Evolutionary conservation across 2,888 invertebrate genomes (phyloP).

Genomic region (Drymonia ruficornis): DNA sequence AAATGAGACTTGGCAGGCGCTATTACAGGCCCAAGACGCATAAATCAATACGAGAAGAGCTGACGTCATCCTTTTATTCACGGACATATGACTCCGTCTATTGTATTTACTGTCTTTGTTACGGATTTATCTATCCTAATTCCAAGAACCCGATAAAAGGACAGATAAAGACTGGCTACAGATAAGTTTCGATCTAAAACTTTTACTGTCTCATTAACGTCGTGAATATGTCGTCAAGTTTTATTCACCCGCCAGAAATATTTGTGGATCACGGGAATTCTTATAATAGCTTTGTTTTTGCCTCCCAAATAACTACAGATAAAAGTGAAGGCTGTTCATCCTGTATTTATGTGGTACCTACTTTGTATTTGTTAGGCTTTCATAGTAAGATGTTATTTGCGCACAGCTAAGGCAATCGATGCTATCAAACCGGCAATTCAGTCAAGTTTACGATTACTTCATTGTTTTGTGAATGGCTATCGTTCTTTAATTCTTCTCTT

Average conservation of each 20-base stretch:
- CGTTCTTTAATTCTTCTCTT: neutral
- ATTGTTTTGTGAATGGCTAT: constrained; percentile 16
- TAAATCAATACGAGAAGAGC: neutral
- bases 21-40: neutral
- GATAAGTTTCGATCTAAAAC: constrained; percentile 54
- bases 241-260: constrained; percentile 46
- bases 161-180: constrained; percentile 32
- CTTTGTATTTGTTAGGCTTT: constrained; percentile 30
- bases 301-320: constrained; percentile 55
- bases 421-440: constrained; percentile 21
- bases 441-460: constrained; percentile 24
- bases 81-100: neutral
- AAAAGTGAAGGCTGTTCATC: constrained; percentile 42
- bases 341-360: constrained; percentile 47
- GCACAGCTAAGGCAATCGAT: constrained; percentile 21
- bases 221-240: constrained; percentile 54
- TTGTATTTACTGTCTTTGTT: neutral
- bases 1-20: neutral
- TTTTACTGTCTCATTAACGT: constrained; percentile 74
- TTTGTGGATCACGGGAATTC: constrained; percentile 46
- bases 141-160: constrained; percentile 31
- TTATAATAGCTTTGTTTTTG: constrained; percentile 74
- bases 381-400: constrained; percentile 36
- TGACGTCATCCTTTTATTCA: neutral
- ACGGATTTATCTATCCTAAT: constrained; percentile 7